Evolutionary conservation across 2,797 vertebrate genomes (phyloP), one percentile per base, ranked within the genome.

Genomic region (Parotocinclus haroldoi): DNA sequence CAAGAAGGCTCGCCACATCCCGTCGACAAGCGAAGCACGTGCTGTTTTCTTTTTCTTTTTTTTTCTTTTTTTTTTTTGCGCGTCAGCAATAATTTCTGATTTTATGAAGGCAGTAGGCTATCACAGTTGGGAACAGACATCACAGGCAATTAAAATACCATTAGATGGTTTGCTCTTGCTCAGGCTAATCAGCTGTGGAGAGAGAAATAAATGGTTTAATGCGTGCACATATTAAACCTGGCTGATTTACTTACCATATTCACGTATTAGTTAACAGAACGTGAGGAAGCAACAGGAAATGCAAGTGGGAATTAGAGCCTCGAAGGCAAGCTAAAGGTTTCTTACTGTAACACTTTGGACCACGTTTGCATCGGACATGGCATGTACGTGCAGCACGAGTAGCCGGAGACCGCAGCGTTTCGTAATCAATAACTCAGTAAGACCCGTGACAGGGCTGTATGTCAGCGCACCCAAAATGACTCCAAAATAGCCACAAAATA

Each of bases 81-180:
- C 50, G 52, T 62, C 52, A 63, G 59, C 55, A 59, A 48, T 60
- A 60, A 44, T 60, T 71, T 71, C 49, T 59, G 61, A 53, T 58
- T 71, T 71, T 65, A 65, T 54, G 56, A 58, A 71, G 69, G 59
- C 62, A 36, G 53, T 65, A 66, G 63, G 63, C 44, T 27, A 58
- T 65, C 55, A 48, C 69, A 54, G 53, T 71, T 66, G 69, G 69
- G 45, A 71, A 55, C 69, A 71, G 69, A 65, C 53, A 65, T 71
- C 56, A 12, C 69, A 46, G 69, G 69, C 69, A 64, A 49, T 65
- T 71, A 71, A 71, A 66, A 66, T 27, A 66, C 62, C 69, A 66
- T 71, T 71, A 65, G 63, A 54, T 18, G 50, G 40, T 71, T 71
- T 71, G 59, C 62, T 48, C 50, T 59, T 45, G 36, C 69, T 66